Conservation (phyloP, 2,888 invertebrate species). For the Beris morrisii region DNA sequence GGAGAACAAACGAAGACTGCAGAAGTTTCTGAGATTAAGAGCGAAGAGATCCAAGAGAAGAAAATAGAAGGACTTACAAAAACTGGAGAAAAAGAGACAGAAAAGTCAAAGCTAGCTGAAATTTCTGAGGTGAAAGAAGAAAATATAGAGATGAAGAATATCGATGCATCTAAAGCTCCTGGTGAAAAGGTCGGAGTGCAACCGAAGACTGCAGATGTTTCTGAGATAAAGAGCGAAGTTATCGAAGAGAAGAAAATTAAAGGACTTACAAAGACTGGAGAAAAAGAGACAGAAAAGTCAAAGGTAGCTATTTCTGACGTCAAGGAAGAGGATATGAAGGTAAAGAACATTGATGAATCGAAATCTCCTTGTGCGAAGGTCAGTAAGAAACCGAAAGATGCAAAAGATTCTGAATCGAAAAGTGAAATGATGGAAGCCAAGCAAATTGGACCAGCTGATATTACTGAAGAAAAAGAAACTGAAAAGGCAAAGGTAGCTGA, state of each 20-base stretch:
- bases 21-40: too few species aligned
- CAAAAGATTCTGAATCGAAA: not conserved
- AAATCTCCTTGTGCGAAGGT: not conserved
- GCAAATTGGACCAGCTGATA: not conserved
- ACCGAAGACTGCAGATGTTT: not conserved
- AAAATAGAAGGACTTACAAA: too few species aligned
- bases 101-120: too few species aligned
- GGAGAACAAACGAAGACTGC: conserved; percentile 29
- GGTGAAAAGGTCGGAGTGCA: conserved; percentile 38
- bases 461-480: not conserved
- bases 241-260: too few species aligned
- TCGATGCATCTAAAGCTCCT: not conserved
- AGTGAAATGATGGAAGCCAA: not conserved
- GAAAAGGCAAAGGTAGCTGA: not conserved
- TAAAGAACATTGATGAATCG: not conserved
- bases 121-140: too few species aligned
- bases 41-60: too few species aligned
- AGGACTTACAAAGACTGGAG: not conserved
- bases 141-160: too few species aligned
- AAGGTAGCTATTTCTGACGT: too few species aligned
- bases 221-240: too few species aligned
- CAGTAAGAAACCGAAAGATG: not conserved
- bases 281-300: not conserved
- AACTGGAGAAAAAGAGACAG: too few species aligned
- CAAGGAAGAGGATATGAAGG: too few species aligned